Percentiles rank a stretch among this genome's conserved stretches.
Conservation (phyloP, 2,888 invertebrate species). For the Plutella xylostella region DNA sequence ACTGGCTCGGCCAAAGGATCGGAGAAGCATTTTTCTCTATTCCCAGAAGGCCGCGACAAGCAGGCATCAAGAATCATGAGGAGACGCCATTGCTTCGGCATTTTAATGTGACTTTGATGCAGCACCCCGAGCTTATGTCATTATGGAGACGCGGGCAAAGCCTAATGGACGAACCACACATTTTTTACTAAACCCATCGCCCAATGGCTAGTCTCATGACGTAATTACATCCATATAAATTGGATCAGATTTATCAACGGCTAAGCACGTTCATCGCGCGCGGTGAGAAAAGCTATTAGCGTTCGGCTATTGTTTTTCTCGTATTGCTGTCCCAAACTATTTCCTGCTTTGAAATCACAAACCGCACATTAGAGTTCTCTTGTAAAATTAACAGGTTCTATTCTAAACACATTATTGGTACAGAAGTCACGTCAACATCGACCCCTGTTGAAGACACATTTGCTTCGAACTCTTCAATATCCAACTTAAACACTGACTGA, state of each 20-base stretch:
- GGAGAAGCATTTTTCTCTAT: too few species aligned
- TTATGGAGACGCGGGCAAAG: conserved; percentile 22
- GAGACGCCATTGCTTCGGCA: conserved; percentile 20
- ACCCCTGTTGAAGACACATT: conserved; percentile 36
- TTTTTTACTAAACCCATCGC: conserved; percentile 23
- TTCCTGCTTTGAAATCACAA: background rate
- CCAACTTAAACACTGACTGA: background rate
- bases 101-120: conserved; percentile 51
- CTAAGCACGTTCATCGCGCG: conserved; percentile 7
- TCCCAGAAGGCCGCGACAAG: too few species aligned
- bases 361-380: background rate
- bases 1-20: too few species aligned
- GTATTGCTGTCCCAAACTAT: background rate
- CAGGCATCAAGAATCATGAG: too few species aligned
- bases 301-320: background rate
- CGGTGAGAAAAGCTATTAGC: background rate
- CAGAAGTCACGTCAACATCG: conserved; percentile 49
- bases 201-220: conserved; percentile 23
- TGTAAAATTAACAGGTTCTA: conserved; percentile 29
- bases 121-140: conserved; percentile 31
- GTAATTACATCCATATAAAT: conserved; percentile 59
- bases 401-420: conserved; percentile 28
- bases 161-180: background rate
- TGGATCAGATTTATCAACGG: conserved; percentile 52
- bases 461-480: too few species aligned